Evolutionary conservation across 2,113 vertebrate genomes (phyloP).

Genomic region (Rynchops niger): DNA sequence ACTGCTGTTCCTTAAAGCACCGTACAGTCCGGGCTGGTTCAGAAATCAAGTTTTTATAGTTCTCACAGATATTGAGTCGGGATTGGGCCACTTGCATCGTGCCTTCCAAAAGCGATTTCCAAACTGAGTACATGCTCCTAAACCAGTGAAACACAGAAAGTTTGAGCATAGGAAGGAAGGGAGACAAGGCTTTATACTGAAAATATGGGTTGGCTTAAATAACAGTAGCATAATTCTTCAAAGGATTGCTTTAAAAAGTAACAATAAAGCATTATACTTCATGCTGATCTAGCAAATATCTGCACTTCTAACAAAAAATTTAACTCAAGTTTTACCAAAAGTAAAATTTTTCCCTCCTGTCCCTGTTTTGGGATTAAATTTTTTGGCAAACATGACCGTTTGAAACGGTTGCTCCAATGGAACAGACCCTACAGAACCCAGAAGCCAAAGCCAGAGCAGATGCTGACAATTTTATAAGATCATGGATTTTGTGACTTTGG

Average conservation of each 20-base stretch:
- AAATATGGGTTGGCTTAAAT: rapidly evolving
- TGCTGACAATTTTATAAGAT: rapidly evolving
- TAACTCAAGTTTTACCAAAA: not conserved
- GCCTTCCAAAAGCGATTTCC: constrained; percentile 94
- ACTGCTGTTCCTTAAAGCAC: constrained; percentile 95
- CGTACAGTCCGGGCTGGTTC: constrained; percentile 93
- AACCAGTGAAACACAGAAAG: constrained; percentile 22
- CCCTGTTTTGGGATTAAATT: not conserved
- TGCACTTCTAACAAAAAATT: not conserved
- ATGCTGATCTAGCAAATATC: not conserved
- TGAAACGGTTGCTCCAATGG: not conserved
- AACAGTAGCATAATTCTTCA: not conserved
- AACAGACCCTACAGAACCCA: not conserved
- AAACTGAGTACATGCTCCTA: constrained; percentile 95
- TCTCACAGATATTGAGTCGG: constrained; percentile 93
- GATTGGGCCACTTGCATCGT: constrained; percentile 95
- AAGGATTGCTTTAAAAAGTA: not conserved
- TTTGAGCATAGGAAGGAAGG: not conserved
- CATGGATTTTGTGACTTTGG: not conserved
- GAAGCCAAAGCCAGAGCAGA: not conserved
- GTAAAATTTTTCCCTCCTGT: not conserved
- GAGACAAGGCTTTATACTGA: not conserved
- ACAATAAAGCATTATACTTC: not conserved
- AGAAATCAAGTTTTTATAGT: constrained; percentile 93
- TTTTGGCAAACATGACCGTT: rapidly evolving